Conservation (phyloP, 2,113 vertebrate species). For the Pithys albifrons region DNA sequence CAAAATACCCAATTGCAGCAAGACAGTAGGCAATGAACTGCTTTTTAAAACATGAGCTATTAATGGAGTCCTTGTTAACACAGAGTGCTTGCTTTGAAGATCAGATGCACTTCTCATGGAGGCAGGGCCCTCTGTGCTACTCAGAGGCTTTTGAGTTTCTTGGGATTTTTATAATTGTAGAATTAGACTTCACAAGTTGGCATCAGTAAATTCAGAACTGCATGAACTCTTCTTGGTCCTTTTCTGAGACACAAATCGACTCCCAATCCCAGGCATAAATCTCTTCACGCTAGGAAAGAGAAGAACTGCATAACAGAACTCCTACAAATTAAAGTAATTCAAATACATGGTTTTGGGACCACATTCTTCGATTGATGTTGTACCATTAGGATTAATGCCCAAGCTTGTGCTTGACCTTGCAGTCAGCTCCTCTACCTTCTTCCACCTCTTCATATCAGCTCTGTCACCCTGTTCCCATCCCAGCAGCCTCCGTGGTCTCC, state of each 20-base stretch:
- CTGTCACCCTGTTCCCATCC: neutral
- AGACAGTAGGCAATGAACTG: neutral
- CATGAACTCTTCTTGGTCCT: neutral
- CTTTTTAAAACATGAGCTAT: constrained; percentile 12
- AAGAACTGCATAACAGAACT: neutral
- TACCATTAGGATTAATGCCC: neutral
- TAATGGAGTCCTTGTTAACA: neutral
- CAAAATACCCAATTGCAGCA: neutral
- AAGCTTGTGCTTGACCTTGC: neutral
- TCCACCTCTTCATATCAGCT: neutral
- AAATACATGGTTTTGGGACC: neutral
- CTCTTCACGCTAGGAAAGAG: neutral
- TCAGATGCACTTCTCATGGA: neutral
- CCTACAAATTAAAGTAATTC: neutral
- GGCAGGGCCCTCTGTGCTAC: neutral
- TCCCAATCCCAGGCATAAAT: neutral
- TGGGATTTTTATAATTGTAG: neutral
- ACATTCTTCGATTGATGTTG: neutral
- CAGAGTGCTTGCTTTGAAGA: constrained; percentile 2
- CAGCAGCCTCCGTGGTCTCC: neutral
- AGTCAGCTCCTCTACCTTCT: neutral
- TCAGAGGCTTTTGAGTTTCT: neutral
- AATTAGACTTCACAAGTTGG: neutral
- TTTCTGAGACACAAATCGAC: neutral
- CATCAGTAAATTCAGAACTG: neutral